These are phyloP conservation scores for Sorex maritimensis DNA, from an alignment of 2,797 vertebrate species.

Conservation along the genomic window DNA sequence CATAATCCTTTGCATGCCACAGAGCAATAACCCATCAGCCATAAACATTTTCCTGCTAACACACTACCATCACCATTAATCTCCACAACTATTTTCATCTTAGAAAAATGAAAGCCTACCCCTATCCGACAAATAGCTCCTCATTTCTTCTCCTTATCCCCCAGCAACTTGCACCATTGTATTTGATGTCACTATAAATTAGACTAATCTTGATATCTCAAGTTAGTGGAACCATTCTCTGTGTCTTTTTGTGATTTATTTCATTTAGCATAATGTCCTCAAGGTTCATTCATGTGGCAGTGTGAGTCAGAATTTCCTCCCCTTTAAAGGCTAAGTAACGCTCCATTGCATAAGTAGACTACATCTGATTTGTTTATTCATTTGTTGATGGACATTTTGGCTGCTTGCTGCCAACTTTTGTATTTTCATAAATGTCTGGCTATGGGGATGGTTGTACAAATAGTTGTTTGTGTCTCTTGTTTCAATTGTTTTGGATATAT, in stretches of 20 bases:
- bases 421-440: not conserved
- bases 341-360: not conserved
- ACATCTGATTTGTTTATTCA: slow-evolving; percentile 12
- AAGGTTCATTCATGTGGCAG: too few species aligned
- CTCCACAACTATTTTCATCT: not conserved
- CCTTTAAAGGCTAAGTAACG: not conserved
- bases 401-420: slow-evolving; percentile 29
- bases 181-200: not conserved
- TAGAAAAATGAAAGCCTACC: not conserved
- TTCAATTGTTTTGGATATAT: not conserved
- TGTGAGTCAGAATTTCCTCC: too few species aligned
- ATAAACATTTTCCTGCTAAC: too few species aligned
- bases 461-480: not conserved
- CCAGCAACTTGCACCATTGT: not conserved
- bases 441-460: not conserved
- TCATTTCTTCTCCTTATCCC: not conserved
- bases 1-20: too few species aligned
- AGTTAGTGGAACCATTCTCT: not conserved
- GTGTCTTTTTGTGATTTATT: not conserved
- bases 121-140: not conserved
- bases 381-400: not conserved
- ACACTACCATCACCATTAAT: not conserved
- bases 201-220: not conserved
- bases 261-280: too few species aligned
- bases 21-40: too few species aligned